These are phyloP conservation scores for Nematolebias whitei DNA, from an alignment of 2,113 vertebrate genomes.

Conservation along the genomic window DNA sequence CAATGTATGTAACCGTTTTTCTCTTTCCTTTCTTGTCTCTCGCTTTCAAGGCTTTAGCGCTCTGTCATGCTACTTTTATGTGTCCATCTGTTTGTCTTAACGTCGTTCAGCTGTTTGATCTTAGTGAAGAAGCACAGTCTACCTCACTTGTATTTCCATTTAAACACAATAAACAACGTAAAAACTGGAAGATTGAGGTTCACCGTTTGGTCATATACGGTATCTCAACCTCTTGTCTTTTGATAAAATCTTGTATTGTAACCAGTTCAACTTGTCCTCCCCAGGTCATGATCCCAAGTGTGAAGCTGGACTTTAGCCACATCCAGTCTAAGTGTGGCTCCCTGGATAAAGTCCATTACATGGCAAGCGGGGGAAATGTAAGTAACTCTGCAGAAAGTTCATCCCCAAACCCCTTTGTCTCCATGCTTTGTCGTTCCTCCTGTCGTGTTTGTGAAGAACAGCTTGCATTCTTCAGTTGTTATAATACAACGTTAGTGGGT, in stretches of 20 bases:
- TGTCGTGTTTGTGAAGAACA: too few relatives aligned
- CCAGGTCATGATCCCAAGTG: slow-evolving; percentile 80
- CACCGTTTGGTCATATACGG: too few relatives aligned
- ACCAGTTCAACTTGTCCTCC: slow-evolving; percentile 46
- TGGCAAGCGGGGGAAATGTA: slow-evolving; percentile 74
- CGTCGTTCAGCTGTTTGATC: too few relatives aligned
- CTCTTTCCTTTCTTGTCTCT: slow-evolving; percentile 13
- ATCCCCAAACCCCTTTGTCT: neutral
- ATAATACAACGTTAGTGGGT: too few relatives aligned
- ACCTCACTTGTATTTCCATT: neutral
- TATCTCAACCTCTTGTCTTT: too few relatives aligned
- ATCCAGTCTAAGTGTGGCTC: slow-evolving; percentile 80
- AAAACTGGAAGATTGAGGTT: too few relatives aligned
- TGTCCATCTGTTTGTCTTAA: slow-evolving; percentile 37
- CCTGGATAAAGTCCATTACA: slow-evolving; percentile 73
- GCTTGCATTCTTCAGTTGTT: too few relatives aligned
- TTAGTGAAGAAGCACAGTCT: neutral
- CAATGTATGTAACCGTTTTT: slow-evolving; percentile 66
- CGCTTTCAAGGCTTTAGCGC: slow-evolving; percentile 1
- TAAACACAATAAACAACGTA: slow-evolving; percentile 3
- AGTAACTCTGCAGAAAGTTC: too few relatives aligned
- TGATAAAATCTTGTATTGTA: slow-evolving; percentile 20
- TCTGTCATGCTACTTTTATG: slow-evolving; percentile 28
- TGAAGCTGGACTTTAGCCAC: slow-evolving; percentile 80
- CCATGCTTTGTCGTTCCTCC: neutral